These are phyloP conservation scores for Dicaeum eximium DNA, from an alignment of 2,113 vertebrate species.

Conservation along the genomic window DNA sequence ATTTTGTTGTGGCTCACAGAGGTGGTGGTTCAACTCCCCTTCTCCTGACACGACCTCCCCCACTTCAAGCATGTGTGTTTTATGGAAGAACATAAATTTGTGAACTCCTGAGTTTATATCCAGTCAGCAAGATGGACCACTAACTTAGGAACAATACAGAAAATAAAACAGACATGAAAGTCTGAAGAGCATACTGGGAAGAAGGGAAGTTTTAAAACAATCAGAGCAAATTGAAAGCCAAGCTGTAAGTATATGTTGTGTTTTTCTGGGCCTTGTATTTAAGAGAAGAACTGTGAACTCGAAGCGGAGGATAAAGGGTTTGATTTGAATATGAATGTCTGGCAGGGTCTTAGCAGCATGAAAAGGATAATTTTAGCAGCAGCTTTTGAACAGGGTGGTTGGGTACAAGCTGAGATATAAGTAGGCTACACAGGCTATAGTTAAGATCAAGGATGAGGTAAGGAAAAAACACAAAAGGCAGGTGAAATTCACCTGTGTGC, in stretches of 20 bases:
- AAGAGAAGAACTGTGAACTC: background rate
- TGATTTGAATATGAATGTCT: constrained; percentile 37
- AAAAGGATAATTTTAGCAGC: constrained; percentile 42
- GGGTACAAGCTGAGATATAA: background rate
- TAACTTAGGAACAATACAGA: background rate
- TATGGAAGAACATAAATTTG: background rate
- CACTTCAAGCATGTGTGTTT: background rate
- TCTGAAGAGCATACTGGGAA: background rate
- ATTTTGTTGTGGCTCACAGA: background rate
- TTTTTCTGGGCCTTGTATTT: background rate
- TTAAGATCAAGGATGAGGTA: background rate
- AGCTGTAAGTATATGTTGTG: background rate
- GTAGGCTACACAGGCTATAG: background rate
- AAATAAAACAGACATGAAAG: background rate
- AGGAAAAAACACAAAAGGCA: background rate
- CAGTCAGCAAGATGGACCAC: background rate
- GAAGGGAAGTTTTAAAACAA: background rate
- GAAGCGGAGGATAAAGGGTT: background rate
- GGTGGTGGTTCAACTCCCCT: background rate
- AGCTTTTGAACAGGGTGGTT: background rate
- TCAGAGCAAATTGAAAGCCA: background rate
- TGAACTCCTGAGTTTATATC: background rate
- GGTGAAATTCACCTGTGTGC: background rate
- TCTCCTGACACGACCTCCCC: background rate
- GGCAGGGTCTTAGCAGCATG: background rate